Evolutionary conservation across 2,113 vertebrate genomes (phyloP).

Genomic region (Puntigrus tetrazona): DNA sequence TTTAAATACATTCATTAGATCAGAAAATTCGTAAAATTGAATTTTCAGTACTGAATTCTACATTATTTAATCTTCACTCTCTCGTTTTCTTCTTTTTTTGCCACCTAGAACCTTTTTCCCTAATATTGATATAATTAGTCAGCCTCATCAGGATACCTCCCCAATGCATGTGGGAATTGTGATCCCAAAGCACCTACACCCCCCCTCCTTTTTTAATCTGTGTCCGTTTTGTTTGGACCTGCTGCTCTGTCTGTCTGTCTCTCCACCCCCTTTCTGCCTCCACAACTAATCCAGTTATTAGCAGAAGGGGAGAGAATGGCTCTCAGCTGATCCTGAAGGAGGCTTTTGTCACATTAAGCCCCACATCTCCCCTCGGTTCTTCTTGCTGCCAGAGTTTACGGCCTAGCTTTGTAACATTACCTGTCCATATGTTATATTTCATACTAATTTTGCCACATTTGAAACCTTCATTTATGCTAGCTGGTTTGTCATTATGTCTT

Average conservation of each 20-base stretch:
- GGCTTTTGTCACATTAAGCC: slow-evolving; percentile 57
- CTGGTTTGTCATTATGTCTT: background rate
- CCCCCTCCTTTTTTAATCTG: slow-evolving; percentile 80
- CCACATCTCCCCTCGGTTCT: slow-evolving; percentile 25
- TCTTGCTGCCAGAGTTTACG: background rate
- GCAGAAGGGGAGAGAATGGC: slow-evolving; percentile 74
- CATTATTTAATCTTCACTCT: too few relatives aligned
- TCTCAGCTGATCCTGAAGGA: slow-evolving; percentile 76
- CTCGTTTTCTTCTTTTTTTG: background rate
- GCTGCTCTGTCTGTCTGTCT: slow-evolving; percentile 45
- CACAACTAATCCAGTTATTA: slow-evolving; percentile 77
- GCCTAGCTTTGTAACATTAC: background rate
- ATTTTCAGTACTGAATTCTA: too few relatives aligned
- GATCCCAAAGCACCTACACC: slow-evolving; percentile 77
- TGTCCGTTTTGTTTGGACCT: slow-evolving; percentile 78
- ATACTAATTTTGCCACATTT: background rate
- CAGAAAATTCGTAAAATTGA: too few relatives aligned
- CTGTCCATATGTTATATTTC: background rate
- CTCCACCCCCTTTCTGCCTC: slow-evolving; percentile 51
- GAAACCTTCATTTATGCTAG: background rate
- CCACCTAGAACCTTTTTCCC: slow-evolving; percentile 60
- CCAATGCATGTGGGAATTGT: slow-evolving; percentile 74
- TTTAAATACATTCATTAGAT: too few relatives aligned
- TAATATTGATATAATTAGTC: slow-evolving; percentile 83
- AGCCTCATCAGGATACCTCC: slow-evolving; percentile 78